Conservation (phyloP, 2,113 vertebrate species). For the Pseudopipra pipra region DNA sequence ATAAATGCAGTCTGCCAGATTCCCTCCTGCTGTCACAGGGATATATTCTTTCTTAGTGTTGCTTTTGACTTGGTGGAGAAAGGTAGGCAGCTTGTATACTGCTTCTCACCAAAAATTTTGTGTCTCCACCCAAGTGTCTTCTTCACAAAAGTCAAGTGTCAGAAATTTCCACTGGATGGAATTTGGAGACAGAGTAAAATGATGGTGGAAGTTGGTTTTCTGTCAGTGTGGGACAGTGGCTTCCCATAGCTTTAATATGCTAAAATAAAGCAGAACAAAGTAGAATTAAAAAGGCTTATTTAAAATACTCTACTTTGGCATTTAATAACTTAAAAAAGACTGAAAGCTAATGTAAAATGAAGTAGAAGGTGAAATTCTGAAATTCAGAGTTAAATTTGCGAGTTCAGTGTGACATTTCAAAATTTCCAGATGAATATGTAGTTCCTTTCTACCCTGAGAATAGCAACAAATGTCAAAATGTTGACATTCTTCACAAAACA, state of each 20-base stretch:
- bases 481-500: slow-evolving; percentile 45
- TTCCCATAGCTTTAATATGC: background rate
- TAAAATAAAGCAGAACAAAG: background rate
- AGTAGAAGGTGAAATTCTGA: slow-evolving; percentile 31
- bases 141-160: background rate
- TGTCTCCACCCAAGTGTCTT: background rate
- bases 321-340: background rate
- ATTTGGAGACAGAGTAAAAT: background rate
- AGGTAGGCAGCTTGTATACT: background rate
- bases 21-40: slow-evolving; percentile 8
- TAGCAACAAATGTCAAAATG: slow-evolving; percentile 57
- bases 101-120: background rate
- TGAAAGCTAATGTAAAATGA: background rate
- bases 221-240: background rate
- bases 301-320: background rate
- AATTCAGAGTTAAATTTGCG: background rate
- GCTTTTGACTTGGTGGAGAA: background rate
- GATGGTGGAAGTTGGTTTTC: background rate
- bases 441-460: slow-evolving; percentile 27
- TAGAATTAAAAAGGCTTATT: background rate
- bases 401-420: slow-evolving; percentile 47
- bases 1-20: slow-evolving; percentile 29
- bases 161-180: background rate
- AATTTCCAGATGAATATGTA: slow-evolving; percentile 42
- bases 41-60: background rate